Evolutionary conservation across 1,140 invertebrate genomes (phyloP), one percentile per base, ranked within the genome.

Genomic region (Latrodectus geometricus): DNA sequence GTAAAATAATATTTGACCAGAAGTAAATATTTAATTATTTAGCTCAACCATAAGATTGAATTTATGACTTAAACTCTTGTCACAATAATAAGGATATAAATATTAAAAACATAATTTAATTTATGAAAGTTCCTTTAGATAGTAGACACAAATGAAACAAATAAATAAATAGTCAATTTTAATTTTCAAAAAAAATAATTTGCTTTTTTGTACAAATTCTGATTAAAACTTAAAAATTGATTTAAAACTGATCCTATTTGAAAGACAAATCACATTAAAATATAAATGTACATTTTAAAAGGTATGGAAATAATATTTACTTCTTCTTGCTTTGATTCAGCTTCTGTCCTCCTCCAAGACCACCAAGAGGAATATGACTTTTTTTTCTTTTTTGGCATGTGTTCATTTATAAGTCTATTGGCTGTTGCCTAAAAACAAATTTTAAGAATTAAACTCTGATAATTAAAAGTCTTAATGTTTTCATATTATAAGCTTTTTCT

Each of bases 291-390:
- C 8, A 61, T 14, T 14, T 14, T 2, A 4, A 61, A 61, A 69
- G 20, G 11, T 21, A 76, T 20, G 20, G 21, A 35, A 35, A 35
- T 35, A 56, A 7, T 50, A 83, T 20, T 68, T 12, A 86, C 85
- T 49, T 8, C 61, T 49, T 82, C 70, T 17, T 4, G 35, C 21
- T 88, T 88, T 21, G 17, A 75, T 65, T 84, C 77, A 65, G 85
- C 48, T 75, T 81, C 75, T 12, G 89, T 52, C 48, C 95, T 92
- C 23, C 95, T 91, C 95, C 95, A 96, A 90, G 92, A 93, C 93
- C 95, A 95, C 95, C 95, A 95, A 8, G 94, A 91, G 12, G 89
- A 88, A 69, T 89, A 85, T 88, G 78, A 89, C 89, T 74, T 92
- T 91, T 91, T 89, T 83, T 92, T 90, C 88, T 93, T 92, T 88